A percentile compares a stretch with the other conserved stretches of the same genome.
Evolutionary conservation across 2,113 vertebrate genomes (phyloP).

Genomic region (Verasper variegatus): DNA sequence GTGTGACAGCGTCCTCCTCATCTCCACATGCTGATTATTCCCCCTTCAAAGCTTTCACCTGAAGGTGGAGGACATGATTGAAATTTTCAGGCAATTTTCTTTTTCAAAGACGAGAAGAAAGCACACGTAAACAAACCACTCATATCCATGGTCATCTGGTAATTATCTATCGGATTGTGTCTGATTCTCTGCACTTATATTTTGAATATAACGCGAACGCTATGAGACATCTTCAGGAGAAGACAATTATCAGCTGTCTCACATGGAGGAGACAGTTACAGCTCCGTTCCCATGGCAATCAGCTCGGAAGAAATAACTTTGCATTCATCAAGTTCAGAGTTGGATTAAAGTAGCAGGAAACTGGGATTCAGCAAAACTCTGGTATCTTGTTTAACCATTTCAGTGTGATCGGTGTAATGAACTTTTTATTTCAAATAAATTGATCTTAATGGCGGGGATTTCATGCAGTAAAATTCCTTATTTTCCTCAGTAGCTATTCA

Average conservation of each 20-base stretch:
- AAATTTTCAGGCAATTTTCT: not conserved
- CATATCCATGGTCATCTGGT: not conserved
- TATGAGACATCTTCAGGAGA: not conserved
- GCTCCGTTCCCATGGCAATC: constrained; percentile 39
- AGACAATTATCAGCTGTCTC: not conserved
- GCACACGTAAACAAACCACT: not conserved
- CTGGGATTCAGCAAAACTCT: constrained; percentile 11
- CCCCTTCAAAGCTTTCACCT: not conserved
- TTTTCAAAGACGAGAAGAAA: constrained; percentile 8
- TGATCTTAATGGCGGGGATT: too few species aligned
- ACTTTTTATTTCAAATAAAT: too few species aligned
- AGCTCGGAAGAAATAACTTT: constrained; percentile 49
- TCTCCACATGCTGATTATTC: constrained; percentile 29
- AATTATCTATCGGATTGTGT: not conserved
- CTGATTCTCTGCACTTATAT: not conserved
- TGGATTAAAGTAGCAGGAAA: constrained; percentile 5
- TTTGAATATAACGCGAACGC: not conserved
- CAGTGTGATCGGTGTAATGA: not conserved
- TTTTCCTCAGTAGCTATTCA: too few species aligned
- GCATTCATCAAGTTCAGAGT: constrained; percentile 42
- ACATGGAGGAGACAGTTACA: not conserved
- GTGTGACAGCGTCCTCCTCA: constrained; percentile 6
- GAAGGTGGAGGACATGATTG: constrained; percentile 7
- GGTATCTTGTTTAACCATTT: constrained; percentile 20
- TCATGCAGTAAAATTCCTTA: too few species aligned